These are phyloP conservation scores for Carcharodon carcharias DNA, from an alignment of 2,797 vertebrate genomes.

Conservation along the genomic window DNA sequence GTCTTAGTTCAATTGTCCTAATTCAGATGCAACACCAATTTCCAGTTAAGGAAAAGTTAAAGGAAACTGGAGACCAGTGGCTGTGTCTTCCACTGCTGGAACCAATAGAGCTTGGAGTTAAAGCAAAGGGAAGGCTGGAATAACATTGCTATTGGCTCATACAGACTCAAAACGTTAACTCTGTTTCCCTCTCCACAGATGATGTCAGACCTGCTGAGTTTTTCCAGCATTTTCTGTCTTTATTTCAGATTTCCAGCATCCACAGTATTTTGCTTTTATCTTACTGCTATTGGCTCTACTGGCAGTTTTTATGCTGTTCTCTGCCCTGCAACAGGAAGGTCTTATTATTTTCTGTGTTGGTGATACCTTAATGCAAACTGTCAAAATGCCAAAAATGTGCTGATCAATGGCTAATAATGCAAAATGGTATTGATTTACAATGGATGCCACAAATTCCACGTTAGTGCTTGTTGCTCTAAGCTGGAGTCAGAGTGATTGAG, in stretches of 20 bases:
- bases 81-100: neutral
- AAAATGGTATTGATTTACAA: neutral
- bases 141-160: neutral
- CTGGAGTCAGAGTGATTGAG: neutral
- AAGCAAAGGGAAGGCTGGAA: neutral
- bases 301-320: neutral
- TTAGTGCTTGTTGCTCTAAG: neutral
- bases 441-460: neutral
- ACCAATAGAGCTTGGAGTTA: neutral
- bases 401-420: neutral
- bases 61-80: neutral
- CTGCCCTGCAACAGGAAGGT: neutral
- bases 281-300: neutral
- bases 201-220: no score
- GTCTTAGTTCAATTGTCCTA: neutral
- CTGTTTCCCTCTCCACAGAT: no score
- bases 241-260: no score
- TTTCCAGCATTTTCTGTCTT: no score
- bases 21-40: neutral
- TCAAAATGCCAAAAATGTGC: neutral
- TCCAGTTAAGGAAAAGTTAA: neutral
- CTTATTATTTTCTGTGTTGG: neutral
- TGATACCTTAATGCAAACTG: neutral
- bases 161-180: no score
- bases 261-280: no score